Conservation (phyloP, 1,140 invertebrate genomes). For the Triops cancriformis region DNA sequence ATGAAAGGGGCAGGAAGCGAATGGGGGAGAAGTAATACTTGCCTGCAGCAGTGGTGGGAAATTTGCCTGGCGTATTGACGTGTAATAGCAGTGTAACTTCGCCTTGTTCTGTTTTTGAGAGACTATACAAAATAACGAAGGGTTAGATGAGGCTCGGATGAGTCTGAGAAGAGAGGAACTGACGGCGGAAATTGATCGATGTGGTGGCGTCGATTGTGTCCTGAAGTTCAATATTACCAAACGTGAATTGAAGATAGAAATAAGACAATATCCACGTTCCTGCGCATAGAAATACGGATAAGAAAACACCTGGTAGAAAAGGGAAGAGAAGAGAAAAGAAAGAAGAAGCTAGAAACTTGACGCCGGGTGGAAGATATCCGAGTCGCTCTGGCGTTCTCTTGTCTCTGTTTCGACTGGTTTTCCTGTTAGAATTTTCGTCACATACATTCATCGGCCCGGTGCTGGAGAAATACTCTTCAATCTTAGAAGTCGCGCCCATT, state of each 20-base stretch:
- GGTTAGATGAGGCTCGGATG: not conserved
- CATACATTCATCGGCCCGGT: not conserved
- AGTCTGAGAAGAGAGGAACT: not conserved
- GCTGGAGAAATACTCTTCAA: not conserved
- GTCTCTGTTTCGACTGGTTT: not conserved
- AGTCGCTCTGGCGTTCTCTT: not conserved
- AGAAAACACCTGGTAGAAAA: not conserved
- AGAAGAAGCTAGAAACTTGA: not conserved
- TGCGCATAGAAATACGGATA: not conserved
- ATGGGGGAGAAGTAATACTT: too few species aligned
- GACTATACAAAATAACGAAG: not conserved
- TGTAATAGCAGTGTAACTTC: too few species aligned
- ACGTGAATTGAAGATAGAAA: not conserved
- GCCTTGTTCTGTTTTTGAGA: not conserved
- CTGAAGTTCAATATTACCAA: not conserved
- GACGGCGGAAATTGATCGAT: not conserved
- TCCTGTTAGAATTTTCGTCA: not conserved
- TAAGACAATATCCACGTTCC: not conserved
- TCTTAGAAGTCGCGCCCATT: not conserved
- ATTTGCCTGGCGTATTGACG: too few species aligned
- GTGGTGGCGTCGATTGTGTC: not conserved
- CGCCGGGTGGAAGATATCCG: not conserved
- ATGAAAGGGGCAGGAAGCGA: not conserved
- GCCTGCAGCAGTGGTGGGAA: too few species aligned
- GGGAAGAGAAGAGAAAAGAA: not conserved